These are phyloP conservation scores for Argopecten irradians DNA, from an alignment of 1,140 invertebrate genomes.

Conservation along the genomic window DNA sequence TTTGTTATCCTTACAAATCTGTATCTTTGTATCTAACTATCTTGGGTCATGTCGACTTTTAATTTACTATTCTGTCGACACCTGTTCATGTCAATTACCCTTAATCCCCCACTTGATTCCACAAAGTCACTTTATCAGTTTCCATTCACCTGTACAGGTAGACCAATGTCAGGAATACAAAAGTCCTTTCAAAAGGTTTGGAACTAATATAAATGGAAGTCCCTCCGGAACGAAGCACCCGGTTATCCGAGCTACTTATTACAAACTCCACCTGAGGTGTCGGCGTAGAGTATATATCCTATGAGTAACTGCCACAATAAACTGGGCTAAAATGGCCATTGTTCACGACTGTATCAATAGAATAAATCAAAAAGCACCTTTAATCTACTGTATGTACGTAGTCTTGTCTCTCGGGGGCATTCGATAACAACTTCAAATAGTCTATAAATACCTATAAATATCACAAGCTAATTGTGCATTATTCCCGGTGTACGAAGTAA, in stretches of 20 bases:
- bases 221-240: background rate
- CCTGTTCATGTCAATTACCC: slow-evolving; percentile 4
- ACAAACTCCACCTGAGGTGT: background rate
- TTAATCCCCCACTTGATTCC: background rate
- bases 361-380: slow-evolving; percentile 7
- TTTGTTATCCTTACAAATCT: background rate
- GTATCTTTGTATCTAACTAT: no score
- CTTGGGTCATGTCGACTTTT: background rate
- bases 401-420: background rate
- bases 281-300: background rate
- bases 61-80: background rate
- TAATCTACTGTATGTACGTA: background rate
- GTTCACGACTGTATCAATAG: background rate
- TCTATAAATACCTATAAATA: slow-evolving; percentile 10
- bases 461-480: slow-evolving; percentile 11
- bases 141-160: background rate
- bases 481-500: background rate
- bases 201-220: background rate
- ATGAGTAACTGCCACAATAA: background rate
- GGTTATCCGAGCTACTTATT: background rate
- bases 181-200: background rate
- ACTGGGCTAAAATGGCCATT: background rate
- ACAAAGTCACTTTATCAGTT: background rate
- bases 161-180: background rate
- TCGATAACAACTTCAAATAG: slow-evolving; percentile 21